A percentile compares a stretch with the other conserved stretches of the same genome.
Conservation (phyloP, 1,140 invertebrate genomes). For the Lutraria rhynchaena region DNA sequence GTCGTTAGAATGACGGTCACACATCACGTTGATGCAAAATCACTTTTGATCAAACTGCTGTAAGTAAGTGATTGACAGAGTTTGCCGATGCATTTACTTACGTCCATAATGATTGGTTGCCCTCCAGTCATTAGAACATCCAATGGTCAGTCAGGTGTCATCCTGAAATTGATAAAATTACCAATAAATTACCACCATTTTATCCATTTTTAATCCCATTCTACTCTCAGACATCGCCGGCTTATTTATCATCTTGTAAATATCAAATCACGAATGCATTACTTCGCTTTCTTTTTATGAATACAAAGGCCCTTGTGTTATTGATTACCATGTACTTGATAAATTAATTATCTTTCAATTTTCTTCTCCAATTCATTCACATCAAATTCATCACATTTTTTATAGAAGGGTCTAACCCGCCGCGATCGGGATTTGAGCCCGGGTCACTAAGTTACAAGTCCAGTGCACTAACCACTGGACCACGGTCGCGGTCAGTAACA, state of each 20-base stretch:
- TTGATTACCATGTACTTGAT: background rate
- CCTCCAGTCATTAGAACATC: background rate
- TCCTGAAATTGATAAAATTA: too few relatives aligned
- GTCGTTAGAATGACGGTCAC: background rate
- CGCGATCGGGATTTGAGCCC: too few relatives aligned
- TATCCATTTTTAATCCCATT: too few relatives aligned
- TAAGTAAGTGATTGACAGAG: background rate
- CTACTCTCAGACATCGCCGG: too few relatives aligned
- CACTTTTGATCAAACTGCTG: too few relatives aligned
- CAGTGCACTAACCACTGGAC: too few relatives aligned
- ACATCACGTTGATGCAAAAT: background rate
- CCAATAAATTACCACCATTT: too few relatives aligned
- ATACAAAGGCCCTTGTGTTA: background rate
- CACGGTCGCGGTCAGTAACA: too few relatives aligned
- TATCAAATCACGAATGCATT: too few relatives aligned
- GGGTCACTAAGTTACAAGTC: too few relatives aligned
- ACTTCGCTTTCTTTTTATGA: background rate
- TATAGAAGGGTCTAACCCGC: too few relatives aligned
- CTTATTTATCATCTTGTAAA: too few relatives aligned
- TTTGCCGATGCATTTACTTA: background rate
- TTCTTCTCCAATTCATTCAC: background rate
- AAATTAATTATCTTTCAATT: background rate
- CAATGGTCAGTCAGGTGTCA: slow-evolving; percentile 1
- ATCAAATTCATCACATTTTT: background rate
- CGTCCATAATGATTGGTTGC: slow-evolving; percentile 1